Evolutionary conservation across 2,797 vertebrate species (phyloP), one percentile per base, ranked within the genome.

Genomic region (Sebastes dallii): DNA sequence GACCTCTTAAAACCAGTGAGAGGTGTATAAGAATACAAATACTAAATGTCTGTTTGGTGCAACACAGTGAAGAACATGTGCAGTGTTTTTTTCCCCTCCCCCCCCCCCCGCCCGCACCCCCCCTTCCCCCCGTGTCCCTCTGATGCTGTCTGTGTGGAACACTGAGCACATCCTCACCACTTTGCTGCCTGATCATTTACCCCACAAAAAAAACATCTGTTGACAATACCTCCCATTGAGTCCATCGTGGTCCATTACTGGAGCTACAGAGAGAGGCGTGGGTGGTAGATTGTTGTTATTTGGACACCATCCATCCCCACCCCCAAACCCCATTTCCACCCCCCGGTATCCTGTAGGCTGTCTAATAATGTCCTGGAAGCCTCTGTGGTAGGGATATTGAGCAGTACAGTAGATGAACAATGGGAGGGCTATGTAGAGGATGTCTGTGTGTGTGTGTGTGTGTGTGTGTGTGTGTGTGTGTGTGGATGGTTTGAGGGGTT

Each of bases 211-310:
- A 87, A 81, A 86, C 81, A 90, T 87, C 66, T 91, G 91, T 91
- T 91, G 91, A 92, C 87, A 87, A 39, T 82, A 58, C 87, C 86
- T 86, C 92, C 90, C 77, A 65, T 67, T 36, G 91, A 89, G 81
- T 84, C 75, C 77, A 82, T 85, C 75, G 85, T 86, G 83, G 81
- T 88, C 85, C 84, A 90, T 91, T 91, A 88, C 79, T 75, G 73
- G 54, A 80, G 83, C 81, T 80, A 62, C 76, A 86, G 77, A 83
- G 70, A 78, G 70, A 78, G 62, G 82, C 58, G 70, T 88, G 86
- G 90, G 92, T 84, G 88, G 91, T 91, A 92, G 89, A 94, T 93
- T 93, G 90, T 86, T 92, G 88, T 90, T 94, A 90, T 91, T 91
- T 92, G 87, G 89, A 81, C 89, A 89, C 61, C 62, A 71, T 85